Conservation (phyloP, 1,140 invertebrate genomes). For the Aphis gossypii region DNA sequence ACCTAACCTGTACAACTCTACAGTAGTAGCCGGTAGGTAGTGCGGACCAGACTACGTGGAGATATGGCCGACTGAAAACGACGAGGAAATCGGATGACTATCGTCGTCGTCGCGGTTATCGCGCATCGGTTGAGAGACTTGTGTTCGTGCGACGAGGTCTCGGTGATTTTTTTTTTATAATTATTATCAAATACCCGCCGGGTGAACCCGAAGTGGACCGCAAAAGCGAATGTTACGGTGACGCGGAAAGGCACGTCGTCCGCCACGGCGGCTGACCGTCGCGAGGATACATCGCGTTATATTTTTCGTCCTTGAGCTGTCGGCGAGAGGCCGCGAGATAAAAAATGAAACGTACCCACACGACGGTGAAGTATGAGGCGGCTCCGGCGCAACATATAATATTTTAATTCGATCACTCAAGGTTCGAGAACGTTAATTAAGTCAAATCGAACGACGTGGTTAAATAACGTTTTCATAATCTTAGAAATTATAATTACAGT, state of each 20-base stretch:
- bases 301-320: background rate
- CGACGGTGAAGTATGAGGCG: background rate
- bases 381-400: background rate
- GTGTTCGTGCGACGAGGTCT: background rate
- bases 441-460: slow-evolving; percentile 11
- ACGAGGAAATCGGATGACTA: background rate
- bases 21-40: background rate
- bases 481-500: slow-evolving; percentile 19
- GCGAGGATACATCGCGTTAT: background rate
- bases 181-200: background rate
- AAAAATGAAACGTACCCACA: slow-evolving; percentile 10
- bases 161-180: background rate
- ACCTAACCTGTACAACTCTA: background rate
- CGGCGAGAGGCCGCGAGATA: background rate
- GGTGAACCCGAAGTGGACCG: background rate
- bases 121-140: too few relatives aligned
- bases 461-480: slow-evolving; percentile 5
- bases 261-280: background rate
- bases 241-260: background rate
- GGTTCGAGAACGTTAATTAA: slow-evolving; percentile 2
- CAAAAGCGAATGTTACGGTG: slow-evolving; percentile 9
- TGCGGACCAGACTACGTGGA: background rate
- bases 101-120: background rate
- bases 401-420: slow-evolving; percentile 9
- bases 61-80: background rate